A percentile compares a stretch with the other conserved stretches of the same genome.
Conservation (phyloP, 2,797 vertebrate genomes). For the Bradypodion pumilum region DNA sequence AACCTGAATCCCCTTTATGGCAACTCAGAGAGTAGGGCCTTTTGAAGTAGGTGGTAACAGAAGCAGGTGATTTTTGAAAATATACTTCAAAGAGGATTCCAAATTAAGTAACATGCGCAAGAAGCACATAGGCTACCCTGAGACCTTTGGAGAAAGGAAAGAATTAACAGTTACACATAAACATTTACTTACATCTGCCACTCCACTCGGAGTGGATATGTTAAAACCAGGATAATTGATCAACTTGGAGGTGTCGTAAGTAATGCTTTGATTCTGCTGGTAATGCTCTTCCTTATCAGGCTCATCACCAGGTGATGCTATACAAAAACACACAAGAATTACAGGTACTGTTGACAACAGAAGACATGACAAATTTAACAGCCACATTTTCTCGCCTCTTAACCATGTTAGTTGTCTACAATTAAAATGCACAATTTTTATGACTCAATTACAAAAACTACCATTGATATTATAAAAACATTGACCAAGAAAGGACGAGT, state of each 20-base stretch:
- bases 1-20: neutral
- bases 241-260: conserved; percentile 92
- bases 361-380: fast-evolving
- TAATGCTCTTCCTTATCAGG: conserved; percentile 66
- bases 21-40: neutral
- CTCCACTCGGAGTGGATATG: conserved; percentile 79
- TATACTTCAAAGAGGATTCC: neutral
- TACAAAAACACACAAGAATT: conserved; percentile 6
- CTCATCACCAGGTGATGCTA: conserved; percentile 76
- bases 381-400: too few relatives aligned
- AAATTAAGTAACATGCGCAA: neutral
- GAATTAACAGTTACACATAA: neutral
- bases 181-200: conserved; percentile 87
- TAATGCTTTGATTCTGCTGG: conserved; percentile 71
- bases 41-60: too few relatives aligned
- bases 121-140: neutral
- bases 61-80: neutral
- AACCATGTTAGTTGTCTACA: neutral
- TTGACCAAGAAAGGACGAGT: neutral
- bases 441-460: neutral
- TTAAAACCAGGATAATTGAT: conserved; percentile 97
- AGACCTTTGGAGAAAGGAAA: neutral
- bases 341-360: neutral
- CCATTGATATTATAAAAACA: neutral
- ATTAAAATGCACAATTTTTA: too few relatives aligned